These are phyloP conservation scores for Eupithecia dodoneata DNA, from an alignment of 2,888 invertebrate genomes.

Conservation along the genomic window DNA sequence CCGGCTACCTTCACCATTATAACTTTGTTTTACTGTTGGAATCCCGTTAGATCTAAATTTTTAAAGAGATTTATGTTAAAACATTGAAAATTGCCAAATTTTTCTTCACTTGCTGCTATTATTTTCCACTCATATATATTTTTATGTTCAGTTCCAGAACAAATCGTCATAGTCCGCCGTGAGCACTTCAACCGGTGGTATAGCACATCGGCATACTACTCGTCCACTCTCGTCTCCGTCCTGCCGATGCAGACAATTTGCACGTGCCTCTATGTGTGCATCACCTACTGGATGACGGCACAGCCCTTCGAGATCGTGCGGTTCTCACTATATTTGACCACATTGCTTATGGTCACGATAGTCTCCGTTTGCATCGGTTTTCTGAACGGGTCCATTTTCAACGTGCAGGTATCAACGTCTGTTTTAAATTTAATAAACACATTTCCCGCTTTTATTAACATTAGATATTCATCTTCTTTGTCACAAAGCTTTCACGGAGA, in stretches of 20 bases:
- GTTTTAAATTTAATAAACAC: neutral
- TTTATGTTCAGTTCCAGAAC: slow-evolving; percentile 88
- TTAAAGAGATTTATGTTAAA: too few species aligned
- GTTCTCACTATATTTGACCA: slow-evolving; percentile 88
- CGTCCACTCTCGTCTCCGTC: slow-evolving; percentile 91
- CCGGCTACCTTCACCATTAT: neutral
- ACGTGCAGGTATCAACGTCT: slow-evolving; percentile 86
- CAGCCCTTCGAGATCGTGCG: slow-evolving; percentile 91
- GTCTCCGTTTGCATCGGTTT: slow-evolving; percentile 95
- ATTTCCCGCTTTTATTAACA: neutral
- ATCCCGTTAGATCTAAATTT: neutral
- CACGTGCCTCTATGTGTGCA: slow-evolving; percentile 89
- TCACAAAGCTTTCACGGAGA: too few species aligned
- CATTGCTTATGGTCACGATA: slow-evolving; percentile 90
- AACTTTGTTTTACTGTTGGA: neutral
- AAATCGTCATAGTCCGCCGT: slow-evolving; percentile 90
- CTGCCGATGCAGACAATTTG: slow-evolving; percentile 92
- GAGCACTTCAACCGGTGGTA: slow-evolving; percentile 97
- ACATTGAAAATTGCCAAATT: neutral
- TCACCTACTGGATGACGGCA: slow-evolving; percentile 94
- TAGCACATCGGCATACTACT: slow-evolving; percentile 91
- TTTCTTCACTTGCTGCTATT: neutral
- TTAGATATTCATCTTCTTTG: neutral
- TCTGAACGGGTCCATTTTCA: slow-evolving; percentile 92
- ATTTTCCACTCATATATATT: neutral